These are phyloP conservation scores for Sanderia malayensis DNA, from an alignment of 30 jellyfish, hydroid and myxozoan genomes.

Conservation along the genomic window DNA sequence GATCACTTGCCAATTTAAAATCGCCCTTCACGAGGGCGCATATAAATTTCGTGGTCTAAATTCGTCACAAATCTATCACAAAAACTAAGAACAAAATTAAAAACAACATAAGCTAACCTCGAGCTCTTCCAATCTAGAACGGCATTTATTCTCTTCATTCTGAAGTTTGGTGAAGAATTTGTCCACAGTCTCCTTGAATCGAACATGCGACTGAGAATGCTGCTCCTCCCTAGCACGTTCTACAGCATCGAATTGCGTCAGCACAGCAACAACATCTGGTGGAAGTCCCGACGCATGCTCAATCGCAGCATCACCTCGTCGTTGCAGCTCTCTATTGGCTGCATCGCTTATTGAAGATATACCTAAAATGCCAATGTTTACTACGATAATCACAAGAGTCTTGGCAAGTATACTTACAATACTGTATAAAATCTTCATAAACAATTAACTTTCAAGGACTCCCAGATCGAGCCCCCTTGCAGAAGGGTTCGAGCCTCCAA, in stretches of 20 bases:
- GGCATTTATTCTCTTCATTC: conserved; percentile 78
- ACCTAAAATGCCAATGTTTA: conserved; percentile 46
- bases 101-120: no score
- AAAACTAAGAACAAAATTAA: no score
- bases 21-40: no score
- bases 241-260: conserved; percentile 67
- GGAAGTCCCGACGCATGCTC: conserved; percentile 95
- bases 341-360: conserved; percentile 46
- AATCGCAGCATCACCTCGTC: conserved; percentile 69
- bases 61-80: no score
- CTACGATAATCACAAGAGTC: no score
- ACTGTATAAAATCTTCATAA: no score
- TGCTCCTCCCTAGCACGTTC: conserved; percentile 83
- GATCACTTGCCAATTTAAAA: no score
- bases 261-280: conserved; percentile 94
- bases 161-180: conserved; percentile 79
- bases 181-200: conserved; percentile 66
- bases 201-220: conserved; percentile 57
- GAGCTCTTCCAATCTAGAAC: conserved; percentile 85
- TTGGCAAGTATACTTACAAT: no score
- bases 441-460: no score
- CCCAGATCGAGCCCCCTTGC: no score
- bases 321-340: conserved; percentile 60
- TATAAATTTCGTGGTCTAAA: no score
- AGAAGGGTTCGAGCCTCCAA: no score